These are phyloP conservation scores for Marcusenius ussheri DNA, from an alignment of 2,113 vertebrate genomes.

Conservation along the genomic window DNA sequence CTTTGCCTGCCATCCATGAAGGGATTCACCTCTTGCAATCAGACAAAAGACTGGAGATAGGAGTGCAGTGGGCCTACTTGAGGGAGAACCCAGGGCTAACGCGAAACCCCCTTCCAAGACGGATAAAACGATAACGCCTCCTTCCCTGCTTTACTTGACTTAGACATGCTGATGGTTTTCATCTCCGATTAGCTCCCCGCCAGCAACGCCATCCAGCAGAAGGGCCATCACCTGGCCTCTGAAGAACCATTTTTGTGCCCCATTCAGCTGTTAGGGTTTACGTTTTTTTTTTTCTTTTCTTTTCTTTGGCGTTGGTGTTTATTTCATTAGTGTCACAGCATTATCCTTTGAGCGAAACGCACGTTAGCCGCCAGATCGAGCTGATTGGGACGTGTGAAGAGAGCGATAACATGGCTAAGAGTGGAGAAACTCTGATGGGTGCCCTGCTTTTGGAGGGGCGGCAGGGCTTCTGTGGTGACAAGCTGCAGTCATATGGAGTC, in stretches of 20 bases:
- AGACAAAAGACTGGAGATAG: conserved; percentile 38
- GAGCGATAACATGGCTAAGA: conserved; percentile 14
- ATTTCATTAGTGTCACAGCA: conserved; percentile 9
- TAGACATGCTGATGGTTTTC: conserved; percentile 43
- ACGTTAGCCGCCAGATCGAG: conserved; percentile 33
- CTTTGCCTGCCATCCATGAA: conserved; percentile 21
- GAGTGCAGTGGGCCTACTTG: conserved; percentile 37
- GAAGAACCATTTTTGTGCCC: background rate
- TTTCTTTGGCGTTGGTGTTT: background rate
- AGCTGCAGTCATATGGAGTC: background rate
- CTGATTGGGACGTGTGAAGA: conserved; percentile 11
- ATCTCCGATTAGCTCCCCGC: conserved; percentile 42
- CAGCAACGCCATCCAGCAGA: conserved; percentile 30
- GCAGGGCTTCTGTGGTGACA: background rate
- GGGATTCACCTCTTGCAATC: conserved; percentile 34
- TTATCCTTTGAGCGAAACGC: background rate
- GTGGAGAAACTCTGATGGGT: conserved; percentile 2
- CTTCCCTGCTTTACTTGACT: conserved; percentile 29
- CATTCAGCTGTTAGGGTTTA: background rate
- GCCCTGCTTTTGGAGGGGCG: background rate
- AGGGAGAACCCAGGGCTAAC: conserved; percentile 47
- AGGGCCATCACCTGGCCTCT: background rate
- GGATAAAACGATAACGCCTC: conserved; percentile 49
- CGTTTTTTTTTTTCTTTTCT: background rate
- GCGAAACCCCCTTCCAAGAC: conserved; percentile 47